Evolutionary conservation across 1,140 invertebrate species (phyloP).

Genomic region (Anadara kagoshimensis): DNA sequence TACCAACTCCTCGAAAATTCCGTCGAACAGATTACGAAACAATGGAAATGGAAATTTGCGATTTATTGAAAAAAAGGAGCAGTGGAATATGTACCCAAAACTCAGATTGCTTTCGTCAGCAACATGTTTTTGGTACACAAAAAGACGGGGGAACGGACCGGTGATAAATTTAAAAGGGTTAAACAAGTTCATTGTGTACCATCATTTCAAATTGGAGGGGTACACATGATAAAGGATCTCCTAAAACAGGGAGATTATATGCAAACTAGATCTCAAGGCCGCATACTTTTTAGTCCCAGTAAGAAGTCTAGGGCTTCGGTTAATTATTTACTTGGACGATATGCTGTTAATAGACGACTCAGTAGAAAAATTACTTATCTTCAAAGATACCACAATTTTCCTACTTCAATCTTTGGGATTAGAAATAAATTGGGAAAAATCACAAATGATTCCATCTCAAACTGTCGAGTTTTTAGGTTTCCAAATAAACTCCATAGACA

Average conservation of each 20-base stretch:
- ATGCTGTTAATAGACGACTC: background rate
- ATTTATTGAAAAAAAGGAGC: no score
- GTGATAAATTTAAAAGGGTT: conserved; percentile 1
- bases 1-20: no score
- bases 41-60: no score
- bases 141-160: background rate
- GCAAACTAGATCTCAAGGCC: conserved; percentile 4
- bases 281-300: background rate
- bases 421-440: conserved; percentile 24
- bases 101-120: background rate
- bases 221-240: conserved; percentile 12
- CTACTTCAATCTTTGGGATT: conserved; percentile 1
- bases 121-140: background rate
- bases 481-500: conserved; percentile 2
- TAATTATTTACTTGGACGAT: conserved; percentile 3
- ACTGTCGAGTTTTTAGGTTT: background rate
- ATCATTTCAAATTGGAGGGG: conserved; percentile 17
- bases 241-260: conserved; percentile 2
- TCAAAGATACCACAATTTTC: background rate
- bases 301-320: background rate
- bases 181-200: background rate
- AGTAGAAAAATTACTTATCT: background rate
- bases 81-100: no score
- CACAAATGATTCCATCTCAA: background rate
- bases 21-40: no score